Conservation (phyloP, 2,113 vertebrate species). For the Perognathus longimembris region DNA sequence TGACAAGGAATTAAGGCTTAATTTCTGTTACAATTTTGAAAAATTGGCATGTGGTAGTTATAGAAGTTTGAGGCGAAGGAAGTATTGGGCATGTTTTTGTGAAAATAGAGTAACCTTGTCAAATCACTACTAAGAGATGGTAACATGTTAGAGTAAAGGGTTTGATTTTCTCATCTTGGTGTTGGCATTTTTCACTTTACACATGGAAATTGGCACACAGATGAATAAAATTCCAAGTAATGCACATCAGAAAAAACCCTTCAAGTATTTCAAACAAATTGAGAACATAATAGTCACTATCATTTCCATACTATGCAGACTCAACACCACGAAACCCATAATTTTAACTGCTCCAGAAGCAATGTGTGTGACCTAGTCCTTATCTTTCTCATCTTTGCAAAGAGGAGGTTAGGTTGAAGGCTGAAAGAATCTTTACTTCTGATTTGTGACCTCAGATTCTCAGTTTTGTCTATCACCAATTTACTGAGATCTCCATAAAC, state of each 20-base stretch:
- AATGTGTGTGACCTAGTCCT: not conserved
- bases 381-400: not conserved
- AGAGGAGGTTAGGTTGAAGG: not conserved
- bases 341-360: not conserved
- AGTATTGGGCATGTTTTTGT: not conserved
- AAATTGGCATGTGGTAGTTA: not conserved
- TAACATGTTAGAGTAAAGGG: not conserved
- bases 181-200: slow-evolving; percentile 14
- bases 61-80: not conserved
- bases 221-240: slow-evolving; percentile 26
- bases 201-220: not conserved
- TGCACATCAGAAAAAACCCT: not conserved
- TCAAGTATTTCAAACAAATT: not conserved
- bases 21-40: slow-evolving; percentile 25
- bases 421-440: slow-evolving; percentile 23
- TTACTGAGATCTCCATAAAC: not conserved
- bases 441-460: not conserved
- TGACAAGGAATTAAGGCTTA: slow-evolving; percentile 8
- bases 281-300: not conserved
- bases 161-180: not conserved
- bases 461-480: not conserved
- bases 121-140: slow-evolving; percentile 31
- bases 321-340: not conserved
- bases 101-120: not conserved
- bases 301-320: not conserved